These are phyloP conservation scores for Paratilapia polleni DNA, from an alignment of 2,113 vertebrate genomes.

Conservation along the genomic window DNA sequence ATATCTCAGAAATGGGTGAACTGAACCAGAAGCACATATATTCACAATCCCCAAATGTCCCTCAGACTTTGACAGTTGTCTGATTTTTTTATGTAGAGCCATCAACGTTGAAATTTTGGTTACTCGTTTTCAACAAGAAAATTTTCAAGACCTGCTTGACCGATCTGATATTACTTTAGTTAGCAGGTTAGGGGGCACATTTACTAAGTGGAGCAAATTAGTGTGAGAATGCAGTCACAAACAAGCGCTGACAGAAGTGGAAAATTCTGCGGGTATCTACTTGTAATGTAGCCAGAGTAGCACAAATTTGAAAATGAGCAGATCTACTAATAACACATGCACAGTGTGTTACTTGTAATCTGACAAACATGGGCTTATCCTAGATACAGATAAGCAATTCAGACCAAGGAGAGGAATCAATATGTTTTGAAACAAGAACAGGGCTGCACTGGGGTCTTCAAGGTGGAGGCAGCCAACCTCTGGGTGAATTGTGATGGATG, in stretches of 20 bases:
- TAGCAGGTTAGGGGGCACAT: neutral
- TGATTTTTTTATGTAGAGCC: neutral
- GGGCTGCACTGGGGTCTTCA: too few species aligned
- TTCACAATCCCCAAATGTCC: fast-evolving
- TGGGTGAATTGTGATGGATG: too few species aligned
- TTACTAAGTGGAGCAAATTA: neutral
- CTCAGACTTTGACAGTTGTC: fast-evolving
- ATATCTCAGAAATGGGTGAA: neutral
- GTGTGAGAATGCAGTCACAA: neutral
- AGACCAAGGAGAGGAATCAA: neutral
- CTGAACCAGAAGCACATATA: neutral
- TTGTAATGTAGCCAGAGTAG: neutral
- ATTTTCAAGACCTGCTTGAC: neutral
- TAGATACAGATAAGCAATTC: neutral
- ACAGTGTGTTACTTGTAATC: neutral
- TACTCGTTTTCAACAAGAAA: neutral
- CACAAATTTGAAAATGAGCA: neutral
- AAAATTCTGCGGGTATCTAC: neutral
- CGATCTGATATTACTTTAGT: neutral
- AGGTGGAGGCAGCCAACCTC: too few species aligned
- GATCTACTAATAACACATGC: neutral
- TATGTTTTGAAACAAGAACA: too few species aligned
- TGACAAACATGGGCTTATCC: neutral
- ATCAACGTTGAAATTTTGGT: neutral
- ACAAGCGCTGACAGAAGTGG: neutral